A percentile compares a stretch with the other conserved stretches of the same genome.
phyloP scores from a whole-genome alignment of 2,888 invertebrate species.

The Drosophila cyrtoloma region DNA sequence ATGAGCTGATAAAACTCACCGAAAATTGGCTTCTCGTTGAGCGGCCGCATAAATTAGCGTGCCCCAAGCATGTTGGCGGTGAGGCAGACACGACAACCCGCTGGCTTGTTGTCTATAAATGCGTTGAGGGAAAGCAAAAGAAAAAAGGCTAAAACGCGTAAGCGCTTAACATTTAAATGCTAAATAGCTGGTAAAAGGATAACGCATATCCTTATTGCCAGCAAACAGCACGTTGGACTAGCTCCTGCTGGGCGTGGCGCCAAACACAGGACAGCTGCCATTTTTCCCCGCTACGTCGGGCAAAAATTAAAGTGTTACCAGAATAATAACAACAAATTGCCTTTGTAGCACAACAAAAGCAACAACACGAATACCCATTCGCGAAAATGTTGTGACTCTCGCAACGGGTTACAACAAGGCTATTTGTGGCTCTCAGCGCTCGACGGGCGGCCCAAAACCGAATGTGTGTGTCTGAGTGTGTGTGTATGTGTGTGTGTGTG shows the following conservation, averaged over 20 bases:
- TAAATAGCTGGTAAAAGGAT: slow-evolving; percentile 81
- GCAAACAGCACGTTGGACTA: slow-evolving; percentile 53
- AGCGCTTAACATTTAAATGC: slow-evolving; percentile 77
- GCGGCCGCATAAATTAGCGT: slow-evolving; percentile 51
- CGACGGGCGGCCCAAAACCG: slow-evolving; percentile 48
- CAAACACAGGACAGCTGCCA: slow-evolving; percentile 26
- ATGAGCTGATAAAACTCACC: slow-evolving; percentile 56
- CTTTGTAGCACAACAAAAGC: slow-evolving; percentile 27
- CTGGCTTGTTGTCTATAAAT: slow-evolving; percentile 22
- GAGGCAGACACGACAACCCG: slow-evolving; percentile 31
- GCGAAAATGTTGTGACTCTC: slow-evolving; percentile 66
- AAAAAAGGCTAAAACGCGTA: slow-evolving; percentile 51
- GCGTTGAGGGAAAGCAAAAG: slow-evolving; percentile 8
- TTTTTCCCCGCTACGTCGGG: slow-evolving; percentile 24
- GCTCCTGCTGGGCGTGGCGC: slow-evolving; percentile 51
- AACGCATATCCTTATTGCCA: slow-evolving; percentile 76
- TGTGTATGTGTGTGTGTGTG: slow-evolving; percentile 24
- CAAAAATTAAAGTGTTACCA: slow-evolving; percentile 78
- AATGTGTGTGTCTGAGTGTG: slow-evolving; percentile 4
- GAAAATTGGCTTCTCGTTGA: slow-evolving; percentile 66
- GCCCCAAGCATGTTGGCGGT: slow-evolving; percentile 7
- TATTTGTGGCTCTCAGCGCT: slow-evolving; percentile 47
- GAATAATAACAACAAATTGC: slow-evolving; percentile 79
- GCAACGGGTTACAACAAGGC: slow-evolving; percentile 68
- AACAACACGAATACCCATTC: slow-evolving; percentile 35